phyloP scores from a whole-genome alignment of 2,888 invertebrate genomes.

The Bellardia bayeri region DNA sequence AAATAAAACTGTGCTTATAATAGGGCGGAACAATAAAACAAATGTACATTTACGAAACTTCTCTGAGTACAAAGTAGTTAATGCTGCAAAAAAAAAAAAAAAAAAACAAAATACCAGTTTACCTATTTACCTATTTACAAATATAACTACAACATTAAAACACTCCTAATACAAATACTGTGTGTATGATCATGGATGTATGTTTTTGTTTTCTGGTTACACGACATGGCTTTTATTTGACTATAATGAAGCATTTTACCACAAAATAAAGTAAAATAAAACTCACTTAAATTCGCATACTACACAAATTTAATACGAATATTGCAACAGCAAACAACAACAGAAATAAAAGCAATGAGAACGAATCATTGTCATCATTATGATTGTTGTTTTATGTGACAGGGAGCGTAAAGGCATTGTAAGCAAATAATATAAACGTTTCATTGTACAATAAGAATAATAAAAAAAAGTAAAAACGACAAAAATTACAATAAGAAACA shows the following conservation, averaged over 20 bases:
- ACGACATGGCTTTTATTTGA: constrained; percentile 32
- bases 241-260: constrained; percentile 46
- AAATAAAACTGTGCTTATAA: neutral
- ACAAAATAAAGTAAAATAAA: constrained; percentile 18
- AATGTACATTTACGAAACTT: too few species aligned
- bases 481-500: constrained; percentile 47
- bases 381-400: constrained; percentile 6
- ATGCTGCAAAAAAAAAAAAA: too few species aligned
- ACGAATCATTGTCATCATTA: constrained; percentile 17
- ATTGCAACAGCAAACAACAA: constrained; percentile 16
- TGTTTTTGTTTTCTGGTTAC: neutral
- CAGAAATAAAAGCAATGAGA: neutral
- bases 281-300: constrained; percentile 10
- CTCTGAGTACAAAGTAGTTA: too few species aligned
- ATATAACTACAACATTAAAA: neutral
- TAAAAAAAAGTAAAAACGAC: constrained; percentile 10
- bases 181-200: neutral
- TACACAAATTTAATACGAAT: constrained; percentile 36
- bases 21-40: neutral
- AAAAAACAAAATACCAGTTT: too few species aligned
- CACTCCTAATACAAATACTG: neutral
- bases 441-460: constrained; percentile 23
- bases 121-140: too few species aligned
- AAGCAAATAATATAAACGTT: constrained; percentile 53
- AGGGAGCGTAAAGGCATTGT: constrained; percentile 20